Base-by-base conservation (phyloP, 2,113 vertebrate genomes). In the Clarias batrachus region DNA sequence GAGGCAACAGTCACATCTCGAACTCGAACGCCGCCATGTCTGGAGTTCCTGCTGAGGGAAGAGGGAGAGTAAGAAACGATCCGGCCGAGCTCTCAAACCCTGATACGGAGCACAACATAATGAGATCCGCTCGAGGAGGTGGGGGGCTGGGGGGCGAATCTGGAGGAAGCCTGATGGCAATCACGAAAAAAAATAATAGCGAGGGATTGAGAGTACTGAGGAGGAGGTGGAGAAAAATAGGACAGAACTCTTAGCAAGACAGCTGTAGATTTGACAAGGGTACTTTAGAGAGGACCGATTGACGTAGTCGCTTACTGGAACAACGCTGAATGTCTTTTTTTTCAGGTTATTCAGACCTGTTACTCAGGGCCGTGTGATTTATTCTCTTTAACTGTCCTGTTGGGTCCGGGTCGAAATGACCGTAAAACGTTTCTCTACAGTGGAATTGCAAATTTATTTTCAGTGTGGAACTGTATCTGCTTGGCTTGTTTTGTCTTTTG, bases 21-120 rank as follows among this genome's bases (percentile, higher is more conserved):
- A 92, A 88, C 80, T 86, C 91, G 93, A 73, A 74, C 11, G 33
- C 23, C 56, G 19, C 4, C 80, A 23, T 81, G 80, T 3, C 6
- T 79, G 17, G 93, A 94, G 92, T n/a, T 70, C 48, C 30, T 13
- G 63, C 52, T 48, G 81, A 83, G 13, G 13, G 33, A 83, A 70
- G 41, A 52, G 63, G 81, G 37, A 93, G 94, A 91, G 23, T 4
- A 52, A 52, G 41, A 11, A n/a, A 76, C 41, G 52, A 76, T 91
- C 93, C 90, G 91, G 74, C 10, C 33, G 6, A 89, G 93, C 93
- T 93, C 95, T 96, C 95, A 94, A 93, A 94, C 92, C 93, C 92
- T 88, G 90, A 95, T 94, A 94, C 92, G 89, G 93, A 92, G 92
- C 90, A 90, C 93, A 93, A 91, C 92, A 95, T 96, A 96, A 95